phyloP scores from a whole-genome alignment of 2,888 invertebrate genomes.

The Lacanobia wlatinum region DNA sequence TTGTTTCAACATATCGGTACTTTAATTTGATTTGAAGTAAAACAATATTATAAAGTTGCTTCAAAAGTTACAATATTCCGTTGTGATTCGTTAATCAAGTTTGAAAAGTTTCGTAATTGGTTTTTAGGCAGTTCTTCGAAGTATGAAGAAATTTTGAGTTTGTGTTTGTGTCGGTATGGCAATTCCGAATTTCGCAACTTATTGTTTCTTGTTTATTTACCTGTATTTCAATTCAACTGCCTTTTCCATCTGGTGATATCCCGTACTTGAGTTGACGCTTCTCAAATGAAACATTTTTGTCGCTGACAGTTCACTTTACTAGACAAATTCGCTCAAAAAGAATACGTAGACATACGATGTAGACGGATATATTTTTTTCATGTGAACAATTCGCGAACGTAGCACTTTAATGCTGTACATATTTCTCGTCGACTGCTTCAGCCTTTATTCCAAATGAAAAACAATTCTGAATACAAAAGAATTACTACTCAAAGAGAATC shows the following conservation, averaged over 20 bases:
- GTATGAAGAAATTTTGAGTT: constrained; percentile 7
- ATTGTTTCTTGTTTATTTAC: constrained; percentile 3
- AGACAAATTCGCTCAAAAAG: constrained; percentile 13
- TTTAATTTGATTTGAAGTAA: constrained; percentile 8
- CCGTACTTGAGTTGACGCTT: background rate
- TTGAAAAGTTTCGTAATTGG: constrained; percentile 31
- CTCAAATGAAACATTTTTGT: background rate
- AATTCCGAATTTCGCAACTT: background rate
- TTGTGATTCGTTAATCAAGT: constrained; percentile 31
- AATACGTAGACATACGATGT: constrained; percentile 16
- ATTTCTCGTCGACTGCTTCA: constrained; percentile 16
- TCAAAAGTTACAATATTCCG: constrained; percentile 14
- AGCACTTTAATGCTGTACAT: constrained; percentile 16
- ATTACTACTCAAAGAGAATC: constrained; percentile 22
- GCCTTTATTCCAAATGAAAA: constrained; percentile 24
- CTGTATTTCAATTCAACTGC: background rate
- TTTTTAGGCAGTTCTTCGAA: constrained; percentile 14
- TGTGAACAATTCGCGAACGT: constrained; percentile 33
- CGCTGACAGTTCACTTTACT: background rate
- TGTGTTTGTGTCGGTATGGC: background rate
- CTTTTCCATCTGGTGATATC: background rate
- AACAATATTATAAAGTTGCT: constrained; percentile 12
- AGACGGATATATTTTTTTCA: constrained; percentile 27
- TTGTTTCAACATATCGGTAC: background rate
- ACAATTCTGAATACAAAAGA: constrained; percentile 21